phyloP scores from a whole-genome alignment of 2,888 invertebrate species.

The Serripes groenlandicus region DNA sequence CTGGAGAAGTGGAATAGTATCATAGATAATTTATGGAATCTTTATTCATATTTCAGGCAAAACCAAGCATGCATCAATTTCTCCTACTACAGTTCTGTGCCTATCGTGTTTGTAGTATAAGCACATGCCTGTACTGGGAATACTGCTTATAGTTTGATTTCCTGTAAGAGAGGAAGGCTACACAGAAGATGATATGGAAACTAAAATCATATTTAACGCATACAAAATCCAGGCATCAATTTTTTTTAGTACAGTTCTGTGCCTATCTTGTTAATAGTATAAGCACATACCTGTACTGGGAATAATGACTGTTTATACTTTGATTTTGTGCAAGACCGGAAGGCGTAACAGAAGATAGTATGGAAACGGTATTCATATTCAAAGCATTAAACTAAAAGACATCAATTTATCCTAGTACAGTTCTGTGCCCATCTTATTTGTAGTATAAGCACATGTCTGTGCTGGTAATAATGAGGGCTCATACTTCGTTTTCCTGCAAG shows the following conservation, averaged over 20 bases:
- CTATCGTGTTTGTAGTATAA: background rate
- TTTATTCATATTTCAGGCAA: background rate
- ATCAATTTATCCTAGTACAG: background rate
- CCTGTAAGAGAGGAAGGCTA: background rate
- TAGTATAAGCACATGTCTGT: conserved; percentile 37
- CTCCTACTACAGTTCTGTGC: conserved; percentile 21
- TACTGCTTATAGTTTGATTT: background rate
- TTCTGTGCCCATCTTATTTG: conserved; percentile 19
- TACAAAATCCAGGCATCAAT: background rate
- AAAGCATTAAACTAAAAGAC: background rate
- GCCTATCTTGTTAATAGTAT: background rate
- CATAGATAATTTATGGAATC: background rate
- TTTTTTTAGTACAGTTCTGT: background rate
- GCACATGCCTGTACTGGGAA: conserved; percentile 50
- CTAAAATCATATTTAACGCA: background rate
- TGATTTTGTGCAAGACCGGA: background rate
- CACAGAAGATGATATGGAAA: background rate
- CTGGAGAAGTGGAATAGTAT: conserved; percentile 1
- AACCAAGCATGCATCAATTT: too few species aligned
- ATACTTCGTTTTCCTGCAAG: background rate
- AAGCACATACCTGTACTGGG: conserved; percentile 57
- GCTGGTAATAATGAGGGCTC: conserved; percentile 9
- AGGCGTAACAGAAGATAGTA: background rate
- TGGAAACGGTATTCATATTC: too few species aligned
- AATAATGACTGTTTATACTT: background rate